Conservation (phyloP, 2,888 invertebrate species). For the Gortyna flavago region DNA sequence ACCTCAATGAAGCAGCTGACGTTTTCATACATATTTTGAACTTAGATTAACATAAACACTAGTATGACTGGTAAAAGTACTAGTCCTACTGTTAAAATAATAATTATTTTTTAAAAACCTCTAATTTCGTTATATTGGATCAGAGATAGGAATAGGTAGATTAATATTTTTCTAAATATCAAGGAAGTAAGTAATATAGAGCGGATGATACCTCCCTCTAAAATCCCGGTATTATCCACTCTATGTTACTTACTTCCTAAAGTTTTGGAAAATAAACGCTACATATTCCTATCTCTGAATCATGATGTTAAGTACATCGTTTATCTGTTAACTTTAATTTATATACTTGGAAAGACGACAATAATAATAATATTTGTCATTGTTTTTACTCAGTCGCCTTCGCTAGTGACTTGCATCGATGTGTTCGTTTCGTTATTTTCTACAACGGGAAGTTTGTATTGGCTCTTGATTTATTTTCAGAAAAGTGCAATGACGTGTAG, state of each 20-base stretch:
- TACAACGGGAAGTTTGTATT: conserved; percentile 50
- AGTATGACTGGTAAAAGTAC: background rate
- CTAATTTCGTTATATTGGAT: background rate
- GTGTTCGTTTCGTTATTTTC: conserved; percentile 39
- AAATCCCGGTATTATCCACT: background rate
- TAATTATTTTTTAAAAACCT: background rate
- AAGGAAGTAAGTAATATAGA: background rate
- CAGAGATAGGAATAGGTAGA: background rate
- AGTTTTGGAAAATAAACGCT: too few species aligned
- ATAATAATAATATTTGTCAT: background rate
- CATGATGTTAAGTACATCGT: background rate
- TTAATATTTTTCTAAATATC: background rate
- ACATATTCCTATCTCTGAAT: background rate
- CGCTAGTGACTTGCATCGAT: conserved; percentile 11
- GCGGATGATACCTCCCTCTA: background rate
- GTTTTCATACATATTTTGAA: background rate
- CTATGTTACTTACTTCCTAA: too few species aligned
- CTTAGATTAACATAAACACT: background rate
- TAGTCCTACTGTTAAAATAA: background rate
- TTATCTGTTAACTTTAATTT: background rate
- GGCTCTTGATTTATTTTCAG: conserved; percentile 43
- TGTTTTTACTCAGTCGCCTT: background rate
- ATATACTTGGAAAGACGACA: background rate
- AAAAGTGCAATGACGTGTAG: conserved; percentile 59
- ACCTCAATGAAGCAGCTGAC: background rate